Evolutionary conservation across 1,140 invertebrate genomes (phyloP).

Genomic region (Cyrtorhinus lividipennis): DNA sequence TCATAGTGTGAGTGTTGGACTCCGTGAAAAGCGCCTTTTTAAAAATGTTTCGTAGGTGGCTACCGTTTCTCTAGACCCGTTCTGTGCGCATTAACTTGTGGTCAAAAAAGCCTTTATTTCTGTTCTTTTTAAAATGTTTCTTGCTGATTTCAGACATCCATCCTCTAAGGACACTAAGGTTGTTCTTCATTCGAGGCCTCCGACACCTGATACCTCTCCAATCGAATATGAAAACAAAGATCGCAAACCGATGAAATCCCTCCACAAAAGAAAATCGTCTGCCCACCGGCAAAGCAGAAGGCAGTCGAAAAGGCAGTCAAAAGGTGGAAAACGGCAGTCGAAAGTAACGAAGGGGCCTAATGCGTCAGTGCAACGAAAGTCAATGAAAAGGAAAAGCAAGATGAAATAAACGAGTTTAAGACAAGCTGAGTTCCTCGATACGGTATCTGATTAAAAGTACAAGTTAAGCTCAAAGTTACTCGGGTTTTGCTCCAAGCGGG

Average conservation of each 20-base stretch:
- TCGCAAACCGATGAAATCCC: not conserved
- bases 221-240: not conserved
- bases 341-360: too few relatives aligned
- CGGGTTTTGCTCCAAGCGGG: too few relatives aligned
- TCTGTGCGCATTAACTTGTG: not conserved
- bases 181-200: not conserved
- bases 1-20: not conserved
- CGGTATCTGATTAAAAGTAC: too few relatives aligned
- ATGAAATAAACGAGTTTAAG: too few relatives aligned
- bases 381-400: too few relatives aligned
- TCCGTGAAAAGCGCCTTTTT: too few relatives aligned
- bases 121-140: not conserved
- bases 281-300: not conserved
- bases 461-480: too few relatives aligned
- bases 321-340: not conserved
- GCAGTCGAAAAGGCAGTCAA: slow-evolving; percentile 5
- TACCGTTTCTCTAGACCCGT: not conserved
- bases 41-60: too few relatives aligned
- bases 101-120: not conserved
- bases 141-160: not conserved
- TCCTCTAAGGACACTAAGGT: not conserved
- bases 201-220: not conserved
- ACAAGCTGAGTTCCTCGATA: too few relatives aligned
- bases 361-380: not conserved
- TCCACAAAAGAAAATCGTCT: not conserved